These are phyloP conservation scores for Genyomyrus donnyi DNA, from an alignment of 2,113 vertebrate species.

Conservation along the genomic window DNA sequence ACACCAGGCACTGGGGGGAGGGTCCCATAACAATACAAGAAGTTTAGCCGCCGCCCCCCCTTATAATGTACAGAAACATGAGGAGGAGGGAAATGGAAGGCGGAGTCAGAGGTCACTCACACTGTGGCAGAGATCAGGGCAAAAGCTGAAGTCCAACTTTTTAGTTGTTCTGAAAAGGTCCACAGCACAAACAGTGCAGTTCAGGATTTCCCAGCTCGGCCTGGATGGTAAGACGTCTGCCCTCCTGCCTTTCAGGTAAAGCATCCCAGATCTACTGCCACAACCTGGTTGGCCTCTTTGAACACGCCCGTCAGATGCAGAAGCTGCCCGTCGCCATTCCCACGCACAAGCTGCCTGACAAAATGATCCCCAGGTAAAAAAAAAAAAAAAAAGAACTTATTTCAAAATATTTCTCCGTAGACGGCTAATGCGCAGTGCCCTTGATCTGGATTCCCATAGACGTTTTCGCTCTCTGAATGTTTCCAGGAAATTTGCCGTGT, in stretches of 20 bases:
- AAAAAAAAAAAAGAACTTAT: neutral
- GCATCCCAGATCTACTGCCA: slow-evolving; percentile 97
- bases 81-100: neutral
- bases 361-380: slow-evolving; percentile 87
- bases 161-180: neutral
- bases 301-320: slow-evolving; percentile 93
- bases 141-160: neutral
- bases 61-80: neutral
- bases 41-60: neutral
- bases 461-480: slow-evolving; percentile 32
- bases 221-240: neutral
- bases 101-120: neutral
- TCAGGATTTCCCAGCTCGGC: neutral
- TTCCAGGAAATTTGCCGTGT: slow-evolving; percentile 90
- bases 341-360: slow-evolving; percentile 91
- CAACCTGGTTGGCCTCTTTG: slow-evolving; percentile 84
- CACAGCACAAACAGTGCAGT: neutral
- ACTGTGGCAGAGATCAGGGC: neutral
- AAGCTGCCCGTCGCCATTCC: slow-evolving; percentile 94
- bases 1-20: neutral
- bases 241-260: slow-evolving; percentile 70
- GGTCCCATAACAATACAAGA: neutral
- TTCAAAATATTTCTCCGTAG: neutral
- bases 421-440: neutral
- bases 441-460: neutral